Base-by-base conservation (phyloP, 2,797 vertebrate species). In the Poecilia picta region DNA sequence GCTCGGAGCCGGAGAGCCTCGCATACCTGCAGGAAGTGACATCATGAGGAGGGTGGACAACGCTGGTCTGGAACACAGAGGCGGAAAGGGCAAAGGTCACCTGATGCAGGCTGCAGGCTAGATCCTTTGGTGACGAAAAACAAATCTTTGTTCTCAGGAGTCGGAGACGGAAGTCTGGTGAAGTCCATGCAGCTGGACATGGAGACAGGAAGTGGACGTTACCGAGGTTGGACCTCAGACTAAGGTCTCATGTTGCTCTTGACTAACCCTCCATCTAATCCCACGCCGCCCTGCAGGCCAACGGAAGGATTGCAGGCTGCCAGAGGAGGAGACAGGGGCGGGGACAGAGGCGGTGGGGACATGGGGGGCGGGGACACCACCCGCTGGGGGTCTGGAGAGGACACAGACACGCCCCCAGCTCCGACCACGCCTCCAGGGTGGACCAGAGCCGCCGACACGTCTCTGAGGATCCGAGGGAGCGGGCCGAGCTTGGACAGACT, bases 161-260 rank as follows among this genome's bases (percentile, higher is more conserved):
- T 99, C 75, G 98, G 98, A 92, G 98, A 99, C 16, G 98, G 98
- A 93, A 99, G 97, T 91, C 98, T 96, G 91, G 98, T 99, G 94
- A 99, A 99, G 94, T 99, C 98, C 93, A 98, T 96, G 95, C 98
- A 94, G 93, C 98, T 92, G n/a, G 28, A 84, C 13, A 73, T 25
- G 73, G 25, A 78, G 36, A 80, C 33, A 74, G 51, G 51, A 53
- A 28, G 53, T 11, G 33, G 28, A 39, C 5, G 10, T 5, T n/a
- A 78, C 12, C 75, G 41, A 8, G 1, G 20, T 25, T 53, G 8
- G 20, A 18, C 47, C 45, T 45, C 10, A 46, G 45, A 28, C 55
- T 13, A 2, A 1, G 25, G 8, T 55, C 55, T 59, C 4, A 31
- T 25, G n/a, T 28, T 57, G n/a, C n/a, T 28, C n/a, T 28, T 57